Evolutionary conservation across 2,888 invertebrate genomes (phyloP).

Genomic region (Cepaea hortensis): DNA sequence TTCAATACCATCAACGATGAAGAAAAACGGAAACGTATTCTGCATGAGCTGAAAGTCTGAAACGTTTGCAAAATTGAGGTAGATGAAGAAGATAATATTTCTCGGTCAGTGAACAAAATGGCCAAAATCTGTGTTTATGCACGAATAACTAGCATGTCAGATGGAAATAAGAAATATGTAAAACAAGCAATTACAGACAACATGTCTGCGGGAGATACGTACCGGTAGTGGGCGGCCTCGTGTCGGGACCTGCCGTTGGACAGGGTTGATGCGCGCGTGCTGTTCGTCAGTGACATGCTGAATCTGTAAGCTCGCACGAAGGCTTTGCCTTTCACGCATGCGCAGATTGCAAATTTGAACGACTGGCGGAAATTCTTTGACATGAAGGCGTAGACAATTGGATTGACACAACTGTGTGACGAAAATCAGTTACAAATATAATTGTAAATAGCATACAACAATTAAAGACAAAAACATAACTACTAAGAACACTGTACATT

Average conservation of each 20-base stretch:
- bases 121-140: no score
- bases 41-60: neutral
- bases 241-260: constrained; percentile 23
- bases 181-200: no score
- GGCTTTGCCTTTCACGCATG: constrained; percentile 57
- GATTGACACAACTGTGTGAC: constrained; percentile 81
- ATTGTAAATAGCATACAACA: no score
- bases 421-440: neutral
- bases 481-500: no score
- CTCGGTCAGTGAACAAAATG: no score
- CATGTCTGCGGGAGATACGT: neutral
- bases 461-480: no score
- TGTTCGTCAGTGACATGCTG: constrained; percentile 50
- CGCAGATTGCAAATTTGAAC: constrained; percentile 65
- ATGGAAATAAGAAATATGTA: no score
- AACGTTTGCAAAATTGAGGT: neutral
- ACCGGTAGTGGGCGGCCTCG: neutral
- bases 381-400: constrained; percentile 85
- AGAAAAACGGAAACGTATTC: no score
- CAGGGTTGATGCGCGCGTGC: constrained; percentile 50
- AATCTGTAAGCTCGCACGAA: constrained; percentile 56
- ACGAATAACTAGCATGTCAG: no score
- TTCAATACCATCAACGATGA: no score
- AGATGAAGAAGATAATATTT: no score
- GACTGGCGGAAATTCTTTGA: constrained; percentile 82